These are phyloP conservation scores for Parazoanthus swiftii DNA, from an alignment of 92 coral and sea anemone species.

Conservation along the genomic window DNA sequence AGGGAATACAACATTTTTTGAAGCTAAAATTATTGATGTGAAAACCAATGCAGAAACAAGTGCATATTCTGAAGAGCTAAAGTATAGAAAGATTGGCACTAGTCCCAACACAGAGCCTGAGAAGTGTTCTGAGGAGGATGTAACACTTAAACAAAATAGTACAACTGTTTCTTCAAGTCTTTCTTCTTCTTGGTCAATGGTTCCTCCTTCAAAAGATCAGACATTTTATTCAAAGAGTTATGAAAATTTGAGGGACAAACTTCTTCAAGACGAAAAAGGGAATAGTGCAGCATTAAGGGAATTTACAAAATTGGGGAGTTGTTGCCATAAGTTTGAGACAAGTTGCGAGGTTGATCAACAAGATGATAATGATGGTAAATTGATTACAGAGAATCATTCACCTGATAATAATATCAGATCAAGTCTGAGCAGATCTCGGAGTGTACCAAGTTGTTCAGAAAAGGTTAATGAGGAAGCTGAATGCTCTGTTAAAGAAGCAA, in stretches of 20 bases:
- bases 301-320: constrained; percentile 53
- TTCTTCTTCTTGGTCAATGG: constrained; percentile 74
- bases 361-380: background rate
- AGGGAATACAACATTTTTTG: background rate
- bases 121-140: constrained; percentile 1
- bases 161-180: constrained; percentile 45
- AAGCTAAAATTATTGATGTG: background rate
- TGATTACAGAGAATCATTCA: background rate
- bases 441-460: constrained; percentile 21
- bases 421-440: constrained; percentile 7
- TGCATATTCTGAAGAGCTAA: background rate
- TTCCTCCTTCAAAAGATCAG: constrained; percentile 62
- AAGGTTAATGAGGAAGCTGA: background rate
- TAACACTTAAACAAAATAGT: constrained; percentile 36
- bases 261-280: constrained; percentile 46
- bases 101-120: background rate
- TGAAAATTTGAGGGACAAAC: constrained; percentile 62
- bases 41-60: background rate
- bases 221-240: constrained; percentile 65
- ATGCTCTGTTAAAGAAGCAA: background rate
- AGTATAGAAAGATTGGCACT: background rate
- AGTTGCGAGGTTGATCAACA: constrained; percentile 50
- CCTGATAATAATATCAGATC: background rate
- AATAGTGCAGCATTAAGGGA: constrained; percentile 40
- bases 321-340: constrained; percentile 66